Conservation (phyloP, 53 echinoderm and acorn worm species). For the Echinometra lucunter region DNA sequence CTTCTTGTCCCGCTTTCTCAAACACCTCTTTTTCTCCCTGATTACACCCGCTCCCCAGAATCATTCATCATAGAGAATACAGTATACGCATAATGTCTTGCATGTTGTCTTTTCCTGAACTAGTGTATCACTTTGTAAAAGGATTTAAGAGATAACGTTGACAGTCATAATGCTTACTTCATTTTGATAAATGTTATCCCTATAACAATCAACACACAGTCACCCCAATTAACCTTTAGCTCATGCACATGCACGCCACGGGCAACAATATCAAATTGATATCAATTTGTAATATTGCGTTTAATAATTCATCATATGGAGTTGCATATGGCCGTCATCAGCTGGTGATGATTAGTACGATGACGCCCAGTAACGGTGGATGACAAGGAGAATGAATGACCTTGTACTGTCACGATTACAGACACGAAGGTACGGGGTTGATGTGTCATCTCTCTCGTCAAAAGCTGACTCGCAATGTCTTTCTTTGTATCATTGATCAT, state of each 20-base stretch:
- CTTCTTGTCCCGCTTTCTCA: background rate
- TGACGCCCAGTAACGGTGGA: constrained; percentile 18
- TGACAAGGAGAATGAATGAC: constrained; percentile 23
- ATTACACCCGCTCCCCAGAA: too few relatives aligned
- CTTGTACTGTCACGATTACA: constrained; percentile 30
- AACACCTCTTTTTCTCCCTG: background rate
- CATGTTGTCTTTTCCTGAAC: background rate
- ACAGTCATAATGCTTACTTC: background rate
- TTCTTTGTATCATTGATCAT: background rate
- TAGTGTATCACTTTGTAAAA: background rate
- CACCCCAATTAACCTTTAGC: background rate
- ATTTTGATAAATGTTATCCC: background rate
- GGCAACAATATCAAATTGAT: background rate
- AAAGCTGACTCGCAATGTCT: background rate
- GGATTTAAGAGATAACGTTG: background rate
- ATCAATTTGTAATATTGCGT: background rate
- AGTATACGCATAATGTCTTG: too few relatives aligned
- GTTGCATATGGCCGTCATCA: background rate
- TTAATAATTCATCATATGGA: background rate
- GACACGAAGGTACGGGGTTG: background rate
- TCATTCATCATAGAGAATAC: too few relatives aligned
- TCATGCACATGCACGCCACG: background rate
- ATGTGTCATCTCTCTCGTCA: background rate
- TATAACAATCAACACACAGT: background rate
- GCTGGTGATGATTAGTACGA: background rate